Conservation (phyloP, 2,113 vertebrate genomes). For the Pyrgilauda ruficollis region DNA sequence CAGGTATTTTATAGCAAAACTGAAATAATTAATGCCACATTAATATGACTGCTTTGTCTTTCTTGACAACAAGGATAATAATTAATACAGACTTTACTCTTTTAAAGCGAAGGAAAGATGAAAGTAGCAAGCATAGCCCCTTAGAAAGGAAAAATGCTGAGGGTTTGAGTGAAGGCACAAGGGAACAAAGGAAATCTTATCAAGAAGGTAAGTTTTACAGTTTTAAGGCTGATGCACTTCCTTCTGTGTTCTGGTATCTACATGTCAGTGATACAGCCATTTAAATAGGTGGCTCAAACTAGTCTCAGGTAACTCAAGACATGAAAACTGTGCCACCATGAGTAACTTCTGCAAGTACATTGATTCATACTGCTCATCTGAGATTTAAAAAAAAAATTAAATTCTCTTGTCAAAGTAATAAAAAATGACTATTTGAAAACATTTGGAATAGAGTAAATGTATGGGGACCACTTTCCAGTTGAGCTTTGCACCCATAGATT, state of each 20-base stretch:
- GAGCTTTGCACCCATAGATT: neutral
- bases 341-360: neutral
- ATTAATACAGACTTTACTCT: neutral
- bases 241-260: neutral
- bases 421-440: neutral
- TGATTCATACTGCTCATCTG: neutral
- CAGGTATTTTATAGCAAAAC: neutral
- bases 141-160: conserved; percentile 11
- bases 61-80: neutral
- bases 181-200: neutral
- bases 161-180: neutral
- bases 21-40: neutral
- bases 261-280: neutral
- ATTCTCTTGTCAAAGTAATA: neutral
- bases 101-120: conserved; percentile 45
- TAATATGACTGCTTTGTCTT: neutral
- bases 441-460: neutral
- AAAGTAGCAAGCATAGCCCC: neutral
- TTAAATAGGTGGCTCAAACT: neutral
- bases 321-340: neutral
- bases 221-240: neutral
- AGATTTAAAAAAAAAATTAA: neutral
- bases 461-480: neutral
- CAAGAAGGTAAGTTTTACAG: conserved; percentile 35
- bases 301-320: neutral